Evolutionary conservation across 2,113 vertebrate genomes (phyloP).

Genomic region (Sinosuthora webbiana): DNA sequence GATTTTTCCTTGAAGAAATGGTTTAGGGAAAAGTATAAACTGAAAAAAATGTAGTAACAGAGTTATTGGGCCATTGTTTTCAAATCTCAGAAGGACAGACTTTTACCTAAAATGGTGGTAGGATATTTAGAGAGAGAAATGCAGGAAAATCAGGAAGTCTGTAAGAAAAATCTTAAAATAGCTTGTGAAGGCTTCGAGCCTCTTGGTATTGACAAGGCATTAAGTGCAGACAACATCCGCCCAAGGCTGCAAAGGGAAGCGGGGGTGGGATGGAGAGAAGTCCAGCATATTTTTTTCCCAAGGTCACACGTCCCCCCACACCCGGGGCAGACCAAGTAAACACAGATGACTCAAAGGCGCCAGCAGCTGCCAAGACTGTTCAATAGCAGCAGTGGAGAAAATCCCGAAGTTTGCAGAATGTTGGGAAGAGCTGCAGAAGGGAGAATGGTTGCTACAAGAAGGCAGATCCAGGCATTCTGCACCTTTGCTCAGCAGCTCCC

Average conservation of each 20-base stretch:
- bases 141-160: conserved; percentile 25
- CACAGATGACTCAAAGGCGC: not conserved
- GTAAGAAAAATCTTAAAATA: conserved; percentile 41
- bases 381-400: not conserved
- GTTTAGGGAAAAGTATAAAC: not conserved
- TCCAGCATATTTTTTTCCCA: not conserved
- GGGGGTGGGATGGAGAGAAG: not conserved
- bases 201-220: not conserved
- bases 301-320: not conserved
- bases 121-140: not conserved
- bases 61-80: not conserved
- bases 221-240: not conserved
- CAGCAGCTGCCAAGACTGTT: not conserved
- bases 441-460: not conserved
- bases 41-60: not conserved
- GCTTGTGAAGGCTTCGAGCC: not conserved
- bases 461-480: not conserved
- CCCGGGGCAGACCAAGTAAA: not conserved
- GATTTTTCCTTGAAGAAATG: not conserved
- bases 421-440: not conserved
- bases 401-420: not conserved
- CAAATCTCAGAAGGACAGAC: not conserved
- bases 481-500: not conserved
- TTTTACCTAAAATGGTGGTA: conserved; percentile 24
- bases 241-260: not conserved